Conservation (phyloP, 2,888 invertebrate species). For the Agrochola litura region DNA sequence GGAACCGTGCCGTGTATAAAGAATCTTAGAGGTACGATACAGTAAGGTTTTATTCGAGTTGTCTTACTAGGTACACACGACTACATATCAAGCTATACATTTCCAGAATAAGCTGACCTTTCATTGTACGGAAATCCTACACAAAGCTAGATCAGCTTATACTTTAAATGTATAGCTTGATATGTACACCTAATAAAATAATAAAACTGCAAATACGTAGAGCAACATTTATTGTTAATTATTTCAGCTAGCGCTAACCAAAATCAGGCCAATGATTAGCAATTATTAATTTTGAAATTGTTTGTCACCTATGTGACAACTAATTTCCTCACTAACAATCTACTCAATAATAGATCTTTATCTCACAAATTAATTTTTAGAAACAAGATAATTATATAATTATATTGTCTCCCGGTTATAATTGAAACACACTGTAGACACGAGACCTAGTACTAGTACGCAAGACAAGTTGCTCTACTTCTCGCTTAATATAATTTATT, state of each 20-base stretch:
- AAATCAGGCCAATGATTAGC: slow-evolving; percentile 27
- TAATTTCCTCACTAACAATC: slow-evolving; percentile 48
- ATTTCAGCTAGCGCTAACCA: neutral
- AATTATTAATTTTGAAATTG: slow-evolving; percentile 43
- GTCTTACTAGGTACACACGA: too few relatives aligned
- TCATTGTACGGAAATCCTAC: too few relatives aligned
- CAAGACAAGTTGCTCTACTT: slow-evolving; percentile 81
- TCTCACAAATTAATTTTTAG: slow-evolving; percentile 48
- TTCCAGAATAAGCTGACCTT: too few relatives aligned
- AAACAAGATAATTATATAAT: slow-evolving; percentile 61
- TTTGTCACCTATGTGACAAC: slow-evolving; percentile 50
- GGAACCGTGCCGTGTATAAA: too few relatives aligned
- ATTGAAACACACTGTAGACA: slow-evolving; percentile 72
- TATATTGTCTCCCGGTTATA: slow-evolving; percentile 54
- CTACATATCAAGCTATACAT: too few relatives aligned
- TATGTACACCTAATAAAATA: neutral
- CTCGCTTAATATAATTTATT: slow-evolving; percentile 81
- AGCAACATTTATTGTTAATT: slow-evolving; percentile 3
- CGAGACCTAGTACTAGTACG: slow-evolving; percentile 63
- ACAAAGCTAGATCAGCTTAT: too few relatives aligned
- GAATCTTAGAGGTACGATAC: too few relatives aligned
- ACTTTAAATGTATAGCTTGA: too few relatives aligned
- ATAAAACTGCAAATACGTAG: neutral
- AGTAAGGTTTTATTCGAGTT: too few relatives aligned
- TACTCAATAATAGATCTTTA: slow-evolving; percentile 52